Evolutionary conservation across 2,888 invertebrate genomes (phyloP), one percentile per base, ranked within the genome.

Genomic region (Chouioia cunea): DNA sequence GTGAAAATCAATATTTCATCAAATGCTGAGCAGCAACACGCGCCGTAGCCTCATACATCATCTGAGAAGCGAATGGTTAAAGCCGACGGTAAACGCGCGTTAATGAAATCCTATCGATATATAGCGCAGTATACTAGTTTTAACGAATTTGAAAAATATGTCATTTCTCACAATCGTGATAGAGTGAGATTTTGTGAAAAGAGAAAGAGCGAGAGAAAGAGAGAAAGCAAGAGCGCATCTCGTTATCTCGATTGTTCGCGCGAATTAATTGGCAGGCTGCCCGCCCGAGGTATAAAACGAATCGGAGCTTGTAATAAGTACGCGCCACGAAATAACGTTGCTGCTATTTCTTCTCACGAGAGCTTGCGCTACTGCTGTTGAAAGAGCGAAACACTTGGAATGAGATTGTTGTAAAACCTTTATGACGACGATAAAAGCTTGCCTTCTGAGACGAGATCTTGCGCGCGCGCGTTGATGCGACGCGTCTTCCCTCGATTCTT

Each of bases 321-420:
- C 50, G 18, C 16, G 16, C 16, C 50, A 16, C 50, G 50, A 16
- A 50, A 50, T 18, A 16, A 16, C 16, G 16, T 50, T 18, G 18
- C 16, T 18, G 50, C 6, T 50, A 16, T 16, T 6, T 18, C 16
- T 50, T 16, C 50, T 36, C 36, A 12, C 36, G 14, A 36, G 15
- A n/a, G 48, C 44, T 8, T 6, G 59, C 48, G 48, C 27, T n/a
- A n/a, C n/a, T 44, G 50, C 12, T 50, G 1, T 4, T 6, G 10
- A 50, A 36, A 22, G 16, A 60, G 60, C 12, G 56, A 66, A 70
- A 53, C 59, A 52, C 66, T 72, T 65, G 73, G 71, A 76, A 76
- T 73, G 76, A 77, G 77, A 78, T 78, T 78, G 77, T 78, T 76
- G 77, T 76, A 77, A 77, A 77, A 75, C 75, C 75, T 76, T 77